Evolutionary conservation across 2,113 vertebrate genomes (phyloP).

Genomic region (Psittacula cyanocephala): DNA sequence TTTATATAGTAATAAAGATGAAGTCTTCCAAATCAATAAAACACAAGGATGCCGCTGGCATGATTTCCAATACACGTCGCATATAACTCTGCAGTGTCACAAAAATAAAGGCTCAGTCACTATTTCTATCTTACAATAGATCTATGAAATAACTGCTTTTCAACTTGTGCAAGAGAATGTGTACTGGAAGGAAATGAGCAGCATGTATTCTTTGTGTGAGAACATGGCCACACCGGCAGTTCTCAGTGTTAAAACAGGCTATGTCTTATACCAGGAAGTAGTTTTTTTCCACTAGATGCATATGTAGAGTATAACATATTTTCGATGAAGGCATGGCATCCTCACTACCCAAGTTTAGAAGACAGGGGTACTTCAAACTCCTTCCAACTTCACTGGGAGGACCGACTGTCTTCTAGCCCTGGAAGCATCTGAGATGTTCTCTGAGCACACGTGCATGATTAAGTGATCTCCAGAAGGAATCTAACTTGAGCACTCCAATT

Average conservation of each 20-base stretch:
- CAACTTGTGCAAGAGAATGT: background rate
- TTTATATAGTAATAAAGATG: background rate
- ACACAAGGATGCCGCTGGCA: background rate
- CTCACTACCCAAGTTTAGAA: background rate
- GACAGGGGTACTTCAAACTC: background rate
- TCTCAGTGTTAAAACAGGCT: background rate
- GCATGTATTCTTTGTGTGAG: background rate
- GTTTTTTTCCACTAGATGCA: background rate
- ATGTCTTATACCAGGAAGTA: background rate
- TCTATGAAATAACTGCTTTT: background rate
- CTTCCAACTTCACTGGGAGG: background rate
- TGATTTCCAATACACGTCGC: background rate
- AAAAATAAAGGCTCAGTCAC: background rate
- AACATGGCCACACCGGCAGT: background rate
- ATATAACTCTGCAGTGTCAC: background rate
- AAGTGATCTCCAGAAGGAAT: background rate
- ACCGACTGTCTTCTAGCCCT: background rate
- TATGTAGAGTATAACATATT: background rate
- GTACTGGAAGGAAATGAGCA: background rate
- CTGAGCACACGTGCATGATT: fast-evolving
- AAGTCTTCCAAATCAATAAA: background rate
- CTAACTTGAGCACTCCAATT: background rate
- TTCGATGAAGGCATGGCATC: background rate
- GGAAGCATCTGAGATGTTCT: background rate
- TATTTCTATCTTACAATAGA: background rate